Evolutionary conservation across 2,797 vertebrate genomes (phyloP).

Genomic region (Pantherophis vulpinus): DNA sequence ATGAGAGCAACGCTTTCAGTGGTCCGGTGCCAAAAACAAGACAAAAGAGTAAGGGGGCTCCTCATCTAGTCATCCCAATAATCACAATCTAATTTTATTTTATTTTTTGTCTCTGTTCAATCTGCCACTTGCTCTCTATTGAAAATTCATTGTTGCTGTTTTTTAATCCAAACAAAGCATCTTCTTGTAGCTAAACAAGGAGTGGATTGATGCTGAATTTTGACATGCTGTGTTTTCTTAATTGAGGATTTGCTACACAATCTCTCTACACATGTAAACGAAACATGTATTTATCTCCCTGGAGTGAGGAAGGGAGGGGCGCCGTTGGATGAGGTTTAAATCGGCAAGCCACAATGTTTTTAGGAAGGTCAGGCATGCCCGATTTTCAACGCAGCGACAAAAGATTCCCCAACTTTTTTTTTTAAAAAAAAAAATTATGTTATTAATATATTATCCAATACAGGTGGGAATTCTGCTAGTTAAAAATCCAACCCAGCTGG

Average conservation of each 20-base stretch:
- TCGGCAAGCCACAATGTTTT: constrained; percentile 34
- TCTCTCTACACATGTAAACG: constrained; percentile 6
- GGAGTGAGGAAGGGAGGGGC: neutral
- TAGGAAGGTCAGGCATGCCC: constrained; percentile 20
- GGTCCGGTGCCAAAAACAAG: constrained; percentile 41
- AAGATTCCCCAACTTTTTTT: neutral
- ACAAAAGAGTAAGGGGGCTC: constrained; percentile 27
- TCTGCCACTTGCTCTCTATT: constrained; percentile 12
- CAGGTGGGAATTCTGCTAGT: neutral
- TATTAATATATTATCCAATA: neutral
- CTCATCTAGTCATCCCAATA: constrained; percentile 33
- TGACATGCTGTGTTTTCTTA: constrained; percentile 39
- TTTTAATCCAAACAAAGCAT: neutral
- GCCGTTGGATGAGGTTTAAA: neutral
- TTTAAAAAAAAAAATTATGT: neutral
- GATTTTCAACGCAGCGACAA: neutral
- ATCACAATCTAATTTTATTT: neutral
- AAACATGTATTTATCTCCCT: constrained; percentile 44
- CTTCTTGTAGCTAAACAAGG: neutral
- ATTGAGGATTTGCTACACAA: constrained; percentile 43
- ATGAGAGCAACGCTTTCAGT: constrained; percentile 48
- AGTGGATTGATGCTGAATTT: constrained; percentile 22
- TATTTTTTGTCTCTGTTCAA: constrained; percentile 4
- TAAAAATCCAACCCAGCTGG: neutral
- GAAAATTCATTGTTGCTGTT: neutral